Conservation (phyloP, 2,797 vertebrate genomes). For the Rhinella marina region DNA sequence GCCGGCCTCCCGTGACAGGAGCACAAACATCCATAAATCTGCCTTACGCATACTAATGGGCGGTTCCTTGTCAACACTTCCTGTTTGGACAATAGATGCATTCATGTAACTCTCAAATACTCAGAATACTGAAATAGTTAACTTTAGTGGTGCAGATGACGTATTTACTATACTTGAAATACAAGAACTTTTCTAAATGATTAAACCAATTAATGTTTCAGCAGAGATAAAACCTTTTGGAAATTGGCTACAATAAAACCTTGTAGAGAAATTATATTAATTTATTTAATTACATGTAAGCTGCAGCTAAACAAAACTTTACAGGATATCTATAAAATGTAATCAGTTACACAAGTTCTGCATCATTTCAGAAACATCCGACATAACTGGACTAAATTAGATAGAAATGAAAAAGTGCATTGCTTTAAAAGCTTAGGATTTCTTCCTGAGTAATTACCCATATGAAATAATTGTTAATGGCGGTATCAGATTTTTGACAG, state of each 20-base stretch:
- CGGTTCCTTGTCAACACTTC: background rate
- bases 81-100: background rate
- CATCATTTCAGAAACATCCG: slow-evolving; percentile 47
- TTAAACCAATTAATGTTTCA: background rate
- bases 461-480: slow-evolving; percentile 58
- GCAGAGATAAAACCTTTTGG: background rate
- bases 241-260: slow-evolving; percentile 22
- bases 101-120: background rate
- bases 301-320: slow-evolving; percentile 41
- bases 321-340: slow-evolving; percentile 36
- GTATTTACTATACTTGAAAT: background rate
- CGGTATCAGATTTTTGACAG: slow-evolving; percentile 47
- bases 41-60: background rate
- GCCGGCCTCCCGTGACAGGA: too few species aligned
- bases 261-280: background rate
- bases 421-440: slow-evolving; percentile 47
- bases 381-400: slow-evolving; percentile 51
- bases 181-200: background rate
- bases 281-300: slow-evolving; percentile 27
- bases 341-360: slow-evolving; percentile 46
- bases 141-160: background rate
- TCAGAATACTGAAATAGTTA: background rate
- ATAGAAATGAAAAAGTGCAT: slow-evolving; percentile 41
- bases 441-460: slow-evolving; percentile 57
- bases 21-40: too few species aligned